These are phyloP conservation scores for Alviniconcha marisindica DNA, from an alignment of 1,140 invertebrate genomes.

Conservation along the genomic window DNA sequence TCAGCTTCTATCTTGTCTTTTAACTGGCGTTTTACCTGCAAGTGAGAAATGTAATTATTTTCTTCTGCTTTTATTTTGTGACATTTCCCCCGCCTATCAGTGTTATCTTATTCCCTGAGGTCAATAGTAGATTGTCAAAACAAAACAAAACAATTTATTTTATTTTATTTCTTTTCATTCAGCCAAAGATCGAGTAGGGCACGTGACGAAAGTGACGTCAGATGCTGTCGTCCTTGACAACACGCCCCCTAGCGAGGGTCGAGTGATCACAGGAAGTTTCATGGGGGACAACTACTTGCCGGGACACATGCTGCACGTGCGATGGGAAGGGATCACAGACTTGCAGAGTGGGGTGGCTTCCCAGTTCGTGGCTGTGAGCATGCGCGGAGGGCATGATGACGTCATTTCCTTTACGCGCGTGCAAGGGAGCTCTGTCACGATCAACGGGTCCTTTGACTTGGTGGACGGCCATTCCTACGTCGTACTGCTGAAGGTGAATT, in stretches of 20 bases:
- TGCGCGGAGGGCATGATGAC: neutral
- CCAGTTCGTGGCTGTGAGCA: neutral
- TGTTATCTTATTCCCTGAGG: too few relatives aligned
- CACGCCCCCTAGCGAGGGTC: constrained; percentile 23
- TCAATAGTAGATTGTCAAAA: too few relatives aligned
- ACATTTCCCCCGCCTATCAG: too few relatives aligned
- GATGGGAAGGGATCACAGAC: neutral
- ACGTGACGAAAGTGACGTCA: constrained; percentile 27
- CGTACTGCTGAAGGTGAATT: constrained; percentile 8
- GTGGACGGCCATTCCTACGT: constrained; percentile 13
- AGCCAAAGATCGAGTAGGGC: constrained; percentile 35
- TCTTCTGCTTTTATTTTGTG: too few relatives aligned
- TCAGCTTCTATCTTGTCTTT: too few relatives aligned
- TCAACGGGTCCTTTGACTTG: neutral
- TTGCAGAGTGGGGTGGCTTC: neutral
- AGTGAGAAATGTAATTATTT: too few relatives aligned
- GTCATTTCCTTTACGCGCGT: constrained; percentile 7
- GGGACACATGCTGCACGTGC: neutral
- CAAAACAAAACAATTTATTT: too few relatives aligned
- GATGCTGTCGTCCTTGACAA: constrained; percentile 20
- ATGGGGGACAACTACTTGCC: neutral
- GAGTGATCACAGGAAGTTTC: neutral
- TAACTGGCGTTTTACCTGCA: too few relatives aligned
- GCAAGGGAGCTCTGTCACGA: neutral
- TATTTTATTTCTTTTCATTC: too few relatives aligned